Percentiles rank a stretch among this genome's conserved stretches.
These are phyloP conservation scores for Diceros bicornis DNA, from an alignment of 2,797 vertebrate genomes.

Conservation along the genomic window DNA sequence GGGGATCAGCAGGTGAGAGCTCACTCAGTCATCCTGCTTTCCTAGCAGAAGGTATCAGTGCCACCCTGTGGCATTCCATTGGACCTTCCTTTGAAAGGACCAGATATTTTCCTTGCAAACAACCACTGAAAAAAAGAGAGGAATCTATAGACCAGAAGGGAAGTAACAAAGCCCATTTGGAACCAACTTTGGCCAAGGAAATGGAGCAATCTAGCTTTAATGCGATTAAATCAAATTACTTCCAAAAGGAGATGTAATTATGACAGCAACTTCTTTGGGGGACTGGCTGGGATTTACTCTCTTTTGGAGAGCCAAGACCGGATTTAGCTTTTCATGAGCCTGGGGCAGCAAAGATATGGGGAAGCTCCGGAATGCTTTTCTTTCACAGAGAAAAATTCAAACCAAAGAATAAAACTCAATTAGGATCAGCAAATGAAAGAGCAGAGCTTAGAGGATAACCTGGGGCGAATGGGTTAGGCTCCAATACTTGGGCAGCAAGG, in stretches of 20 bases:
- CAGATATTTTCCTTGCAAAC: constrained; percentile 66
- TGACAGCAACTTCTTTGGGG: constrained; percentile 76
- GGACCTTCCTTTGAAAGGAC: constrained; percentile 61
- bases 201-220: constrained; percentile 71
- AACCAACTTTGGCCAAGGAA: constrained; percentile 74
- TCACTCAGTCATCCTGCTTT: neutral
- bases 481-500: neutral
- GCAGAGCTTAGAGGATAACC: neutral
- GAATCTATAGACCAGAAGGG: constrained; percentile 59
- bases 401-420: constrained; percentile 51
- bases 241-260: constrained; percentile 80
- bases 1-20: neutral
- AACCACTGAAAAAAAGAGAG: neutral
- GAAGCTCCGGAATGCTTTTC: constrained; percentile 63
- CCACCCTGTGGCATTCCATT: constrained; percentile 29
- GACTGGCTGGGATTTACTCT: constrained; percentile 72
- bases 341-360: constrained; percentile 72
- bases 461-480: neutral
- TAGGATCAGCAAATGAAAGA: constrained; percentile 24
- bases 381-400: constrained; percentile 71
- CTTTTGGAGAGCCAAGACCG: constrained; percentile 71
- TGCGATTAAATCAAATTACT: constrained; percentile 79
- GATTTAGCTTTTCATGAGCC: constrained; percentile 78
- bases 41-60: constrained; percentile 27
- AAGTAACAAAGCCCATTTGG: constrained; percentile 72